Evolutionary conservation across 2,797 vertebrate genomes (phyloP), one percentile per base, ranked within the genome.

Genomic region (Heterohyrax brucei): DNA sequence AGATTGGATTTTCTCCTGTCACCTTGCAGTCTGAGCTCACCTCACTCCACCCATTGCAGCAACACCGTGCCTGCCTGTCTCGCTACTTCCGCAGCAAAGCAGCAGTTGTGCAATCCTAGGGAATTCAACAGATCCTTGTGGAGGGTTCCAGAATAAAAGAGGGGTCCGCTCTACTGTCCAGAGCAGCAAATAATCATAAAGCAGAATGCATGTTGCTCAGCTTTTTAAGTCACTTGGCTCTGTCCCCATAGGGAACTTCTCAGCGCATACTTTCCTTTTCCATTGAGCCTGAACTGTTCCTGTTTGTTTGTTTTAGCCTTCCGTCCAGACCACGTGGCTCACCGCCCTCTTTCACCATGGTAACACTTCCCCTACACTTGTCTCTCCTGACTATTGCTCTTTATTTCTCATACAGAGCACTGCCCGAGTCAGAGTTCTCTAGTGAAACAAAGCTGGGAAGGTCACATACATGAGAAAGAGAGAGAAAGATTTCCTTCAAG

Each of bases 21-120:
- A 28, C 28, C 8, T 82, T 66, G 30, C 1, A 26, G 72, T 19
- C 46, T 19, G 46, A 79, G 48, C 19, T n/a, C 76, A 18, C 6
- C 53, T 2, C 50, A 26, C 28, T 53, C 76, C 14, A n/a, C 2
- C 28, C 5, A 87, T 72, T 91, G 16, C 12, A 62, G 16, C 2
- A 39, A 10, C 4, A 24, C n/a, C 46, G 4, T 19, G 56, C 9
- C 13, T 19, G 56, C 9, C 13, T 44, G 28, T 62, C 19, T 61
- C 50, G 56, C 19, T 84, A 56, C 12, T 70, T 64, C 82, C 83
- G 46, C 76, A 95, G 80, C 22, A 84, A 83, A 86, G 18, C 12
- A 83, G 64, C 21, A 10, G 30, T 79, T 68, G 79, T 24, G 28
- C 48, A 86, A 76, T 44, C 6, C 44, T 50, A 3, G n/a, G 3